phyloP scores from a whole-genome alignment of 2,797 vertebrate species.

The Megaceryle alcyon region DNA sequence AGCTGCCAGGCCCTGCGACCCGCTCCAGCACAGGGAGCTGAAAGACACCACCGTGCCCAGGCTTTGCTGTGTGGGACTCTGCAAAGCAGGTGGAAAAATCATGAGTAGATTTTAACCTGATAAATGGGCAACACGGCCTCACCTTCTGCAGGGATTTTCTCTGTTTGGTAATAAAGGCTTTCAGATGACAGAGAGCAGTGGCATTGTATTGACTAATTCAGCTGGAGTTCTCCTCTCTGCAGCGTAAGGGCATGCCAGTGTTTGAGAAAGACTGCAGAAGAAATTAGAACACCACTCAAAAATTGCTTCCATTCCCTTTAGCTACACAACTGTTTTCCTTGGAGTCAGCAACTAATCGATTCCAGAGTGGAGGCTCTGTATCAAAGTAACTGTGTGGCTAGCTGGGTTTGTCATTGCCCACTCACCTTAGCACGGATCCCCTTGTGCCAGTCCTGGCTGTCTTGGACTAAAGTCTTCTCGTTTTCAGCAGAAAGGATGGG shows the following conservation, averaged over 20 bases:
- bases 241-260: neutral
- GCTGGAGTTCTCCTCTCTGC: neutral
- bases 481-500: slow-evolving; percentile 15
- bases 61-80: neutral
- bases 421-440: neutral
- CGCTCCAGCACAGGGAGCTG: rapidly evolving
- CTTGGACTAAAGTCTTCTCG: slow-evolving; percentile 12
- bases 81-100: neutral
- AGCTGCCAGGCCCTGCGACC: neutral
- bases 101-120: neutral
- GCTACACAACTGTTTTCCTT: neutral
- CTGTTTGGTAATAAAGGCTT: neutral
- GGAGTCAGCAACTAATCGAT: slow-evolving; percentile 2
- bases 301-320: neutral
- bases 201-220: neutral
- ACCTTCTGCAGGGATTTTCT: neutral
- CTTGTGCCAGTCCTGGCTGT: neutral
- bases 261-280: neutral
- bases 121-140: neutral
- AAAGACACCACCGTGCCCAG: neutral
- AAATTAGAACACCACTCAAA: neutral
- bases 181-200: neutral
- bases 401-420: neutral
- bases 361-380: neutral
- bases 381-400: neutral